Percentiles rank a stretch among this genome's conserved stretches.
These are phyloP conservation scores for Girardinus metallicus DNA, from an alignment of 2,797 vertebrate species.

Conservation along the genomic window DNA sequence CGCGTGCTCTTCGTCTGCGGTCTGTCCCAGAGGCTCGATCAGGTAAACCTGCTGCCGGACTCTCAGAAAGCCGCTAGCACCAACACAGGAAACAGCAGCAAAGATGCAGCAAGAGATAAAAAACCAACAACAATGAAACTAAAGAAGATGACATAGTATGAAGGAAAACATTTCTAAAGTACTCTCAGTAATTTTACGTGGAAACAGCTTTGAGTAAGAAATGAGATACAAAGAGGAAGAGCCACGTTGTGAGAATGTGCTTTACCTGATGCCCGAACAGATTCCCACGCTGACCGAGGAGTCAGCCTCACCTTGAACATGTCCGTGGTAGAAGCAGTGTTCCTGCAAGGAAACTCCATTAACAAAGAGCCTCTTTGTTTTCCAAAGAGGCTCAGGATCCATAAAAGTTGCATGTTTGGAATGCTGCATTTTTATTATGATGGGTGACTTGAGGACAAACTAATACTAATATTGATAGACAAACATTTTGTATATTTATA, in stretches of 20 bases:
- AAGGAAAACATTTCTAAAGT: slow-evolving; percentile 25
- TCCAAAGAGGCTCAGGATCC: too few species aligned
- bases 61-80: slow-evolving; percentile 84
- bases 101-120: background rate
- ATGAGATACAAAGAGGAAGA: background rate
- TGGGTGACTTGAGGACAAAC: background rate
- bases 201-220: background rate
- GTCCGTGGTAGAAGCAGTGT: slow-evolving; percentile 92
- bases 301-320: slow-evolving; percentile 72
- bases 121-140: background rate
- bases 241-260: background rate
- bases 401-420: slow-evolving; percentile 12
- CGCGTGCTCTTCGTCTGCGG: slow-evolving; percentile 70
- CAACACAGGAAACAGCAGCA: background rate
- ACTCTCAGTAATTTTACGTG: background rate
- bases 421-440: background rate
- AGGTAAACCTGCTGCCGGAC: slow-evolving; percentile 79
- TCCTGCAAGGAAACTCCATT: slow-evolving; percentile 74
- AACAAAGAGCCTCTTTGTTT: slow-evolving; percentile 18
- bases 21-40: slow-evolving; percentile 85
- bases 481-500: background rate
- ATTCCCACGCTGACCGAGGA: slow-evolving; percentile 87
- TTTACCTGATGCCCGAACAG: slow-evolving; percentile 88
- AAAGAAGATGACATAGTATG: slow-evolving; percentile 14
- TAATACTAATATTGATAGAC: background rate